Evolutionary conservation across 2,113 vertebrate genomes (phyloP).

Genomic region (Callaeas wilsoni): DNA sequence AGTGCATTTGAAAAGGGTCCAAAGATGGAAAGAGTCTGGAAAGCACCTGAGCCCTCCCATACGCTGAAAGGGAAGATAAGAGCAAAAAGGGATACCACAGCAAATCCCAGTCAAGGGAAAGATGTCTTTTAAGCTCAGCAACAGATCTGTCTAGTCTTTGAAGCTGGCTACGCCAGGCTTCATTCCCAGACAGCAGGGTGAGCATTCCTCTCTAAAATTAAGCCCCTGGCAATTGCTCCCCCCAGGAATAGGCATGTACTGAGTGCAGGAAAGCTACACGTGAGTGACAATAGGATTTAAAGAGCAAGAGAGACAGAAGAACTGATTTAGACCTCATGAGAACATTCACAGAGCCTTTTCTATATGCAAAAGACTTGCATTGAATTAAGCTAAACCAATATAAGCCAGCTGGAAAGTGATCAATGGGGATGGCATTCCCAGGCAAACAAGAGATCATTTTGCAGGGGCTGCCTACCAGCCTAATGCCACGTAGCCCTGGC

Average conservation of each 20-base stretch:
- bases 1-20: background rate
- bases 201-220: slow-evolving; percentile 52
- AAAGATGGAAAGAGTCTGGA: background rate
- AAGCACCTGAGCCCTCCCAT: slow-evolving; percentile 11
- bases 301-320: slow-evolving; percentile 11
- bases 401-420: slow-evolving; percentile 30
- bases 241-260: background rate
- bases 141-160: slow-evolving; percentile 35
- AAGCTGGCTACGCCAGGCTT: background rate
- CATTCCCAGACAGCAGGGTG: slow-evolving; percentile 45
- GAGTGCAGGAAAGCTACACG: slow-evolving; percentile 30
- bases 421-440: background rate
- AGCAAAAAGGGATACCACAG: background rate
- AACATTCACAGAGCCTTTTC: background rate
- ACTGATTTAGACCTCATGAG: slow-evolving; percentile 43
- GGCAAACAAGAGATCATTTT: slow-evolving; percentile 2
- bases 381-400: slow-evolving; percentile 48
- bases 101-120: slow-evolving; percentile 35
- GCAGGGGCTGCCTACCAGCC: background rate
- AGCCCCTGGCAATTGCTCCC: slow-evolving; percentile 1
- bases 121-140: slow-evolving; percentile 24
- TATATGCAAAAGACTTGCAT: slow-evolving; percentile 36
- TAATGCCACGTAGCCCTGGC: background rate
- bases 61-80: background rate
- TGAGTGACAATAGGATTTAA: slow-evolving; percentile 53